Conservation (phyloP, 1,140 invertebrate genomes). For the Drosophila navojoa region DNA sequence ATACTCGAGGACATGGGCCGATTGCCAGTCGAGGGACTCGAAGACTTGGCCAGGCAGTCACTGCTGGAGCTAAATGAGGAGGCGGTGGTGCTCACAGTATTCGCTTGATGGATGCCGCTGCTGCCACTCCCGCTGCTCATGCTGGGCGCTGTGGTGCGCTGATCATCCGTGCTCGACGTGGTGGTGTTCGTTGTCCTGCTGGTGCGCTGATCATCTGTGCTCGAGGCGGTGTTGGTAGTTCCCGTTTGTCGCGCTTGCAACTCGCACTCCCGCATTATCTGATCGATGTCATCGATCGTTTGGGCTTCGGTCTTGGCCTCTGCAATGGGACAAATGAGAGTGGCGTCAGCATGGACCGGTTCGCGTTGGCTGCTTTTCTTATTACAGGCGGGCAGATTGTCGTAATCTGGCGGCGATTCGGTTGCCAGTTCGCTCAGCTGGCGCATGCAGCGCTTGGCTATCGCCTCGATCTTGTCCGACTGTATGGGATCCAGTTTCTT, state of each 20-base stretch:
- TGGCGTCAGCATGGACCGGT: slow-evolving; percentile 53
- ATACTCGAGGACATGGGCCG: slow-evolving; percentile 80
- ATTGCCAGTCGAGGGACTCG: slow-evolving; percentile 67
- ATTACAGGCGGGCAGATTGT: slow-evolving; percentile 76
- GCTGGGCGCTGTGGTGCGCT: slow-evolving; percentile 70
- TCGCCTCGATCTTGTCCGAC: slow-evolving; percentile 77
- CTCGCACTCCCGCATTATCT: slow-evolving; percentile 83
- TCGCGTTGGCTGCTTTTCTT: slow-evolving; percentile 44
- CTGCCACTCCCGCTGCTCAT: slow-evolving; percentile 58
- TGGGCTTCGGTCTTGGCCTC: slow-evolving; percentile 49
- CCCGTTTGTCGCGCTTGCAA: slow-evolving; percentile 57
- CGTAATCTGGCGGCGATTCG: slow-evolving; percentile 61
- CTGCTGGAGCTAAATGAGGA: slow-evolving; percentile 80
- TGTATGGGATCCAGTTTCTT: slow-evolving; percentile 82
- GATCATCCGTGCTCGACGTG: slow-evolving; percentile 54
- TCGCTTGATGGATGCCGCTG: slow-evolving; percentile 38
- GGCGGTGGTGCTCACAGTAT: slow-evolving; percentile 69
- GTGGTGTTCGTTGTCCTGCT: slow-evolving; percentile 4
- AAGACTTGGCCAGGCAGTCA: slow-evolving; percentile 81
- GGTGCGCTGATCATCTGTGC: slow-evolving; percentile 64
- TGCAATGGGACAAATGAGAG: slow-evolving; percentile 81
- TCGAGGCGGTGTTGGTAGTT: slow-evolving; percentile 14
- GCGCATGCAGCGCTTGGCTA: slow-evolving; percentile 81
- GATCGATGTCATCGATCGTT: slow-evolving; percentile 78
- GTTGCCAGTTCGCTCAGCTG: slow-evolving; percentile 73